Evolutionary conservation across 1,140 invertebrate genomes (phyloP).

Genomic region (Drosophila athabasca): DNA sequence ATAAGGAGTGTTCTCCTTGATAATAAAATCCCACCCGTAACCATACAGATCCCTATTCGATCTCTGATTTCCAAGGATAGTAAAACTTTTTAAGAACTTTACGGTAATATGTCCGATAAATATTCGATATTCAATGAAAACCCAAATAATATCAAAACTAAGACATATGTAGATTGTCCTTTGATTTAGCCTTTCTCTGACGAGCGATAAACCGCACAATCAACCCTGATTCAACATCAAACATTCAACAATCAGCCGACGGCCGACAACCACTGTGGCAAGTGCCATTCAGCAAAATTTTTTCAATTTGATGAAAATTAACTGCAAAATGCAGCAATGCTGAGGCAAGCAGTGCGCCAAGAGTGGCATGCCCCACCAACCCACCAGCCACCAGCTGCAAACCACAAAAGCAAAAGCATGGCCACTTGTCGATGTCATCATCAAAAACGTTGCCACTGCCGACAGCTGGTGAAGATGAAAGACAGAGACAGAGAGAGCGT

Average conservation of each 20-base stretch:
- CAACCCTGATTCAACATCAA: conserved; percentile 3
- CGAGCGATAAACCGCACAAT: too few relatives aligned
- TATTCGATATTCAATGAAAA: too few relatives aligned
- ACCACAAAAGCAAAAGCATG: conserved; percentile 36
- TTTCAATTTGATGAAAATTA: conserved; percentile 70
- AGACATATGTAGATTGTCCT: too few relatives aligned
- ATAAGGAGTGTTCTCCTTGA: too few relatives aligned
- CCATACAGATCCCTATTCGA: too few relatives aligned
- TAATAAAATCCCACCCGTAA: too few relatives aligned
- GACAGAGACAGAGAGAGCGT: too few relatives aligned
- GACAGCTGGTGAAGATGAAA: conserved; percentile 39
- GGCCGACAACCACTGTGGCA: conserved; percentile 1
- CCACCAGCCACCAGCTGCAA: conserved; percentile 1
- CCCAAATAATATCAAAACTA: too few relatives aligned
- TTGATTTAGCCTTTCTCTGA: too few relatives aligned
- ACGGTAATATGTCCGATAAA: too few relatives aligned
- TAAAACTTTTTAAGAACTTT: too few relatives aligned
- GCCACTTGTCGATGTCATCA: conserved; percentile 51
- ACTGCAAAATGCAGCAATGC: conserved; percentile 54
- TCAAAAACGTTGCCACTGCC: conserved; percentile 57
- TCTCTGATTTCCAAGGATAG: too few relatives aligned
- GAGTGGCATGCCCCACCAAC: conserved; percentile 6
- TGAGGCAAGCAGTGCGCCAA: conserved; percentile 16
- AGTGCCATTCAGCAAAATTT: conserved; percentile 67
- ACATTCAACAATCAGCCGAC: conserved; percentile 24